phyloP scores from a whole-genome alignment of 2,888 invertebrate genomes.

The Coleophora deauratella region DNA sequence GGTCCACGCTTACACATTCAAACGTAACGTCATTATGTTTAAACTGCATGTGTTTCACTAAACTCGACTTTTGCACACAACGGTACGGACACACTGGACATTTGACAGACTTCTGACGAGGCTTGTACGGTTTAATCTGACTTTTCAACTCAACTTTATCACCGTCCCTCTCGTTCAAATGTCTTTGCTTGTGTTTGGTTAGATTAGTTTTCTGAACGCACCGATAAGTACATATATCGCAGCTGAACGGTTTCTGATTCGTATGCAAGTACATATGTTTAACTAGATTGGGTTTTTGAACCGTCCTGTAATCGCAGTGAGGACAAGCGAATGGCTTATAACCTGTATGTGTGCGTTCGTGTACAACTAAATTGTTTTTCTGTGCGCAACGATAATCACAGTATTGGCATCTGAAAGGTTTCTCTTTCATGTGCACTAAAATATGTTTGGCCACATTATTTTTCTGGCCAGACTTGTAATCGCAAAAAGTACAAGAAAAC shows the following conservation, averaged over 20 bases:
- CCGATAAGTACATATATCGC: conserved; percentile 60
- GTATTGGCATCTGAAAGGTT: conserved; percentile 63
- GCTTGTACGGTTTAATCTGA: conserved; percentile 51
- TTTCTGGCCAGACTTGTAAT: conserved; percentile 67
- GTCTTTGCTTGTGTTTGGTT: conserved; percentile 64
- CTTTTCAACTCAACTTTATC: conserved; percentile 42
- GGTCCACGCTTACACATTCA: conserved; percentile 25
- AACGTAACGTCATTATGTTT: conserved; percentile 38
- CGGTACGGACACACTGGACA: conserved; percentile 55
- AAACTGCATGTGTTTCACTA: conserved; percentile 62
- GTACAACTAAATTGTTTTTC: conserved; percentile 66
- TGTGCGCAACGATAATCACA: conserved; percentile 68
- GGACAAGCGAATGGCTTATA: conserved; percentile 67
- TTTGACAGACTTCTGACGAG: conserved; percentile 58
- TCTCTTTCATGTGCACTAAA: conserved; percentile 67
- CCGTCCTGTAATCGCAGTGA: conserved; percentile 63
- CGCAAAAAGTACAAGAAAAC: conserved; percentile 61
- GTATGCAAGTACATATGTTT: conserved; percentile 71
- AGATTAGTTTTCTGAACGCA: conserved; percentile 68
- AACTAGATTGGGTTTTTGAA: conserved; percentile 67
- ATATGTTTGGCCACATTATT: conserved; percentile 70
- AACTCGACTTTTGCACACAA: conserved; percentile 61
- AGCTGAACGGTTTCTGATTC: conserved; percentile 65
- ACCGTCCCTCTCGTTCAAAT: conserved; percentile 52
- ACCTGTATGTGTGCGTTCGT: conserved; percentile 67